Conservation (phyloP, 2,888 invertebrate genomes). For the Alentia gelatinosa region DNA sequence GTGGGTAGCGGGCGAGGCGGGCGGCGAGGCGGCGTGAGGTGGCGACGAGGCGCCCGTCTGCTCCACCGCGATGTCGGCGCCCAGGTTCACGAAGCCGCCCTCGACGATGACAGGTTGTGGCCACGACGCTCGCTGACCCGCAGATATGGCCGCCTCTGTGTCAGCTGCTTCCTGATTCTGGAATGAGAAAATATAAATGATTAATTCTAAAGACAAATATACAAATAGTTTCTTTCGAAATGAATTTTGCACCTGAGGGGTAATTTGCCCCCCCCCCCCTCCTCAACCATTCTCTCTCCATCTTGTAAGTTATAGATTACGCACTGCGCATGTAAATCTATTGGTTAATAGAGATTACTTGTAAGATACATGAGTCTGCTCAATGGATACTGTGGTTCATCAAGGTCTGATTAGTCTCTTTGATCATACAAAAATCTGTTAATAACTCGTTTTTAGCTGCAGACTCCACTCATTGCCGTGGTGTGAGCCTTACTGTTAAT, state of each 20-base stretch:
- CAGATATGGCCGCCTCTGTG: neutral
- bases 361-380: too few relatives aligned
- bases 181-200: neutral
- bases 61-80: neutral
- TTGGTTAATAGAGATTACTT: too few relatives aligned
- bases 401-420: too few relatives aligned
- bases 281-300: neutral
- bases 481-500: too few relatives aligned
- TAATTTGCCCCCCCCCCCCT: neutral
- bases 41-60: neutral
- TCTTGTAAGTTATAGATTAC: neutral
- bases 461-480: too few relatives aligned
- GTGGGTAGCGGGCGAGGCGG: neutral
- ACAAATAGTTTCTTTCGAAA: neutral
- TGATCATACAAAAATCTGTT: too few relatives aligned
- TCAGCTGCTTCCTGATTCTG: slow-evolving; percentile 23
- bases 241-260: neutral
- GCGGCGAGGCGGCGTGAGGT: neutral
- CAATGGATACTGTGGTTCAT: too few relatives aligned
- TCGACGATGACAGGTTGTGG: slow-evolving; percentile 30
- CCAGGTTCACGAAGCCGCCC: slow-evolving; percentile 42
- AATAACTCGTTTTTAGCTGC: too few relatives aligned
- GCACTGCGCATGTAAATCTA: too few relatives aligned
- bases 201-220: too few relatives aligned
- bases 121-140: neutral